Percentiles rank a stretch among this genome's conserved stretches.
phyloP scores from a whole-genome alignment of 2,888 invertebrate species.

The Ectemnius lituratus region DNA sequence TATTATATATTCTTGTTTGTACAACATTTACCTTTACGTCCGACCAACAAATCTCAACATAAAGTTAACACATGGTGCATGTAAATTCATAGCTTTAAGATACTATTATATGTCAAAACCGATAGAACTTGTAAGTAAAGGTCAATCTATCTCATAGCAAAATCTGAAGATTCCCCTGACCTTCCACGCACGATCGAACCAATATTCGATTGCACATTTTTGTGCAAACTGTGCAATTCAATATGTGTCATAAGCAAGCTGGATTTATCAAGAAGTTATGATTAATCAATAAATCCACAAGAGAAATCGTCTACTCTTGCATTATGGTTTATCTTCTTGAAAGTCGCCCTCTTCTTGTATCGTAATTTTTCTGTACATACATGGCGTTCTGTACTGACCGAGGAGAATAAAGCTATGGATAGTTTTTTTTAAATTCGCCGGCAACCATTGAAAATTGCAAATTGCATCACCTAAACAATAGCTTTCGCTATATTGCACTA shows the following conservation, averaged over 20 bases:
- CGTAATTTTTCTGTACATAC: constrained; percentile 50
- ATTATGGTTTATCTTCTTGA: constrained; percentile 35
- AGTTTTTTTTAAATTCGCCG: constrained; percentile 35
- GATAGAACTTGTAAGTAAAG: constrained; percentile 47
- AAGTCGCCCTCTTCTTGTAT: constrained; percentile 38
- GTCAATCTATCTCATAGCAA: constrained; percentile 25
- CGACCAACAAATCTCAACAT: constrained; percentile 52
- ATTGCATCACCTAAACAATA: too few relatives aligned
- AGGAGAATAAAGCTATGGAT: constrained; percentile 57
- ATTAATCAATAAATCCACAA: constrained; percentile 48
- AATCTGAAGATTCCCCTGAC: constrained; percentile 30
- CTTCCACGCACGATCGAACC: constrained; percentile 31
- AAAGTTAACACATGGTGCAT: constrained; percentile 56
- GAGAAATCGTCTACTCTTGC: constrained; percentile 32
- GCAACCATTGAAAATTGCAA: too few relatives aligned
- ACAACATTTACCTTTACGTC: constrained; percentile 58
- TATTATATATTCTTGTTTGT: constrained; percentile 66
- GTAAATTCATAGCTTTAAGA: constrained; percentile 69
- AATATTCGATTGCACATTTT: constrained; percentile 41
- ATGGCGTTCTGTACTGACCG: constrained; percentile 44
- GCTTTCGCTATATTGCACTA: too few relatives aligned
- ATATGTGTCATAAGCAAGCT: constrained; percentile 51
- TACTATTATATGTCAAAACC: constrained; percentile 60
- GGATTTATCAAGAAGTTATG: constrained; percentile 63
- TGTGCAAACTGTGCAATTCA: constrained; percentile 47